phyloP scores from a whole-genome alignment of 2,113 vertebrate species.

The Limanda limanda region DNA sequence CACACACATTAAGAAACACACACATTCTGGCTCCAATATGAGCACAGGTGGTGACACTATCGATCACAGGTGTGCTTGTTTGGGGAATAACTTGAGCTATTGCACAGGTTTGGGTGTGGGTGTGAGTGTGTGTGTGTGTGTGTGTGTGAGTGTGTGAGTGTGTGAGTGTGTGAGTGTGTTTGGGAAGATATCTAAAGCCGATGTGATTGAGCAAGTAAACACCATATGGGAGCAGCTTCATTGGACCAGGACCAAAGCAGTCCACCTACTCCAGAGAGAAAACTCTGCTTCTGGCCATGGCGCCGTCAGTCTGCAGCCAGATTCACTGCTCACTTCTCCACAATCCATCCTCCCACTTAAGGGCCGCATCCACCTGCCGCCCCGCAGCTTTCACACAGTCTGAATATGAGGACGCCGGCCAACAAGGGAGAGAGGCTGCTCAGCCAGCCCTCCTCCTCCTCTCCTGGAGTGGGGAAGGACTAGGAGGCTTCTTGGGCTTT shows the following conservation, averaged over 20 bases:
- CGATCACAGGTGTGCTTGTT: constrained; percentile 69
- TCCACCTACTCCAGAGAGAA: constrained; percentile 49
- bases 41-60: constrained; percentile 69
- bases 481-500: constrained; percentile 72
- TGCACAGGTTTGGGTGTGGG: not conserved
- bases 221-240: constrained; percentile 73
- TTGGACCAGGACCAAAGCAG: constrained; percentile 65
- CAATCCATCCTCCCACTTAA: constrained; percentile 50
- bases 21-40: constrained; percentile 59
- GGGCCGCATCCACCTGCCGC: constrained; percentile 62
- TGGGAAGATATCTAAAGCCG: constrained; percentile 63
- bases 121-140: constrained; percentile 1
- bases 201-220: constrained; percentile 76
- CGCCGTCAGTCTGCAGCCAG: constrained; percentile 41
- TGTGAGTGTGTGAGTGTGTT: constrained; percentile 36
- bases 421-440: constrained; percentile 32
- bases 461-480: constrained; percentile 47
- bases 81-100: constrained; percentile 53
- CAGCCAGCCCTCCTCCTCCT: constrained; percentile 39
- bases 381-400: constrained; percentile 41
- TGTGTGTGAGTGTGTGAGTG: constrained; percentile 31
- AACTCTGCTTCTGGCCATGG: constrained; percentile 31
- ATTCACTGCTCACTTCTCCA: constrained; percentile 24
- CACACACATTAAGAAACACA: constrained; percentile 17
- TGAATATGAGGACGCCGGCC: constrained; percentile 33